A percentile compares a stretch with the other conserved stretches of the same genome.
Conservation (phyloP, 1,140 invertebrate genomes). For the Bombus haemorrhoidalis region DNA sequence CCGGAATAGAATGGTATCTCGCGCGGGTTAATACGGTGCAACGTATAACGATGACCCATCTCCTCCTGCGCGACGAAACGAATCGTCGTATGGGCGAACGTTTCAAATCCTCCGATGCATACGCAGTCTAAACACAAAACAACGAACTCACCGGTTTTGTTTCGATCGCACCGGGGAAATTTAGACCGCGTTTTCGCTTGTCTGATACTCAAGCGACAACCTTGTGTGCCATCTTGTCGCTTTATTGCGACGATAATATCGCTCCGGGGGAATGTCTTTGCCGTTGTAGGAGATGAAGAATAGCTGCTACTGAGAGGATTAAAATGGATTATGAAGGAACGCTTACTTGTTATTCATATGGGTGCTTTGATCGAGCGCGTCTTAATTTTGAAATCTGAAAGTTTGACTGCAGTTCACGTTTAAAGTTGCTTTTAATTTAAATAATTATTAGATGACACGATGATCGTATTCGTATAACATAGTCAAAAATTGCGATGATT, state of each 20-base stretch:
- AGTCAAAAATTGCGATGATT: no score
- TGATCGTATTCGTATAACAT: background rate
- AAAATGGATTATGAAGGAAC: background rate
- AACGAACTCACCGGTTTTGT: slow-evolving; percentile 9
- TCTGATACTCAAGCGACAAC: background rate
- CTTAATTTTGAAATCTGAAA: no score
- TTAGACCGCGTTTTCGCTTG: slow-evolving; percentile 30
- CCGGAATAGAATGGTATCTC: slow-evolving; percentile 79
- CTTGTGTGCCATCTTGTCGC: background rate
- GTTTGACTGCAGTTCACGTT: no score
- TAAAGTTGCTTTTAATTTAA: no score
- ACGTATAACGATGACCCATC: slow-evolving; percentile 59
- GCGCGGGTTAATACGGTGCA: slow-evolving; percentile 62
- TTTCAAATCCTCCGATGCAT: slow-evolving; percentile 33
- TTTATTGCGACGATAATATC: slow-evolving; percentile 5
- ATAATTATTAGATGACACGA: background rate
- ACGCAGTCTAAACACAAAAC: slow-evolving; percentile 36
- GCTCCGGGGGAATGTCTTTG: background rate
- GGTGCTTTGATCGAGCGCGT: no score
- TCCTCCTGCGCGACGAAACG: slow-evolving; percentile 25
- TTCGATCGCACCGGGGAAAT: slow-evolving; percentile 7
- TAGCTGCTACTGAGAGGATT: background rate
- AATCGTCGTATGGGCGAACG: slow-evolving; percentile 33
- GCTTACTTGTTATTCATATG: no score
- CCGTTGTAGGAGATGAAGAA: background rate